These are phyloP conservation scores for Trichopoda pennipes DNA, from an alignment of 2,888 invertebrate species.

Conservation along the genomic window DNA sequence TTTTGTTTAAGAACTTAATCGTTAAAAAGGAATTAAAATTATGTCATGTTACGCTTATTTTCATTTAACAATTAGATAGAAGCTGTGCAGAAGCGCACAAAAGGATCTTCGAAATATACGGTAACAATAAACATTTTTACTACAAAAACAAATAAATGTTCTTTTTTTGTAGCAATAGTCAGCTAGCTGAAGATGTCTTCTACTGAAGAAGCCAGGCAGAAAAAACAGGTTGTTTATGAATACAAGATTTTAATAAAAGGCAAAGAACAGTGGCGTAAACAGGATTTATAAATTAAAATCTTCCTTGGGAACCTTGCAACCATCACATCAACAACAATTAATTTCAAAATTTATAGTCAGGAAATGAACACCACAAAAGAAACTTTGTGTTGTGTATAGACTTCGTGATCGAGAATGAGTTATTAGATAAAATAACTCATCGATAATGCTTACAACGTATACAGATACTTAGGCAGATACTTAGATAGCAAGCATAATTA, in stretches of 20 bases:
- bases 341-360: too few relatives aligned
- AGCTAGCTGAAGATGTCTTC: constrained; percentile 5
- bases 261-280: constrained; percentile 19
- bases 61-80: constrained; percentile 39
- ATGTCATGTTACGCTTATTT: constrained; percentile 65
- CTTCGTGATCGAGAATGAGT: too few relatives aligned
- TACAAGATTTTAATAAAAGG: not conserved
- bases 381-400: too few relatives aligned
- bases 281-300: not conserved
- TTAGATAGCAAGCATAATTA: too few relatives aligned
- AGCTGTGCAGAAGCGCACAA: constrained; percentile 1
- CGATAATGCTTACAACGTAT: too few relatives aligned
- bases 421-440: too few relatives aligned
- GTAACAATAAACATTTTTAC: constrained; percentile 55
- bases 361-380: too few relatives aligned
- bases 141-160: constrained; percentile 20
- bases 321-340: not conserved
- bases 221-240: constrained; percentile 56
- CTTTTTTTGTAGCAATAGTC: constrained; percentile 54
- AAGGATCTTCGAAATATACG: constrained; percentile 32
- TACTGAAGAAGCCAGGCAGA: not conserved
- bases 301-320: not conserved
- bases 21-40: constrained; percentile 65
- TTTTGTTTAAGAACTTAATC: constrained; percentile 30
- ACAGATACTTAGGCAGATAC: too few relatives aligned